Conservation (phyloP, 2,797 vertebrate species). For the Streptopelia turtur region DNA sequence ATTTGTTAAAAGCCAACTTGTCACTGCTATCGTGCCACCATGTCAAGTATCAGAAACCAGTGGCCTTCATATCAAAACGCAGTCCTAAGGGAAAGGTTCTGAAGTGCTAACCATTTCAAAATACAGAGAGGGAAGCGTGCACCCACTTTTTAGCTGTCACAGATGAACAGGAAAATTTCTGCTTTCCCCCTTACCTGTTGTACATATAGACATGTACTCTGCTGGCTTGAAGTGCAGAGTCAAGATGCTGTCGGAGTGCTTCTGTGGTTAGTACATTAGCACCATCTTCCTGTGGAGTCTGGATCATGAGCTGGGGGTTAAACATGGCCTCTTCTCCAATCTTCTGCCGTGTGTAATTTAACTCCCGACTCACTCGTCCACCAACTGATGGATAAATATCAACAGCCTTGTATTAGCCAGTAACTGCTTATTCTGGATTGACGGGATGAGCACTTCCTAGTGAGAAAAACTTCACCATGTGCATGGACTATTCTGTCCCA, state of each 20-base stretch:
- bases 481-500: background rate
- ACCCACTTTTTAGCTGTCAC: background rate
- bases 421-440: background rate
- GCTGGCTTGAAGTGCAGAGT: conserved; percentile 94
- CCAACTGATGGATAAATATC: conserved; percentile 85
- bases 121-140: fast-evolving
- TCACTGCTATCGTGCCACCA: background rate
- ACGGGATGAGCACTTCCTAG: background rate
- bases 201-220: conserved; percentile 96
- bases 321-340: conserved; percentile 99
- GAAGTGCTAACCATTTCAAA: background rate
- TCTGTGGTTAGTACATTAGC: conserved; percentile 92
- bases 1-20: background rate
- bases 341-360: conserved; percentile 97
- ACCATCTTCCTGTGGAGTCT: conserved; percentile 94
- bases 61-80: background rate
- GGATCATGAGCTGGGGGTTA: conserved; percentile 98
- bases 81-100: background rate
- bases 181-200: conserved; percentile 83
- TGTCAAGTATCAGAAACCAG: background rate
- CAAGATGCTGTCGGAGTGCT: conserved; percentile 93
- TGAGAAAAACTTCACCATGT: background rate
- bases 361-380: conserved; percentile 95
- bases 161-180: background rate
- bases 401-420: conserved; percentile 60